Evolutionary conservation across 1,140 invertebrate genomes (phyloP).

Genomic region (Catajapyx aquilonaris): DNA sequence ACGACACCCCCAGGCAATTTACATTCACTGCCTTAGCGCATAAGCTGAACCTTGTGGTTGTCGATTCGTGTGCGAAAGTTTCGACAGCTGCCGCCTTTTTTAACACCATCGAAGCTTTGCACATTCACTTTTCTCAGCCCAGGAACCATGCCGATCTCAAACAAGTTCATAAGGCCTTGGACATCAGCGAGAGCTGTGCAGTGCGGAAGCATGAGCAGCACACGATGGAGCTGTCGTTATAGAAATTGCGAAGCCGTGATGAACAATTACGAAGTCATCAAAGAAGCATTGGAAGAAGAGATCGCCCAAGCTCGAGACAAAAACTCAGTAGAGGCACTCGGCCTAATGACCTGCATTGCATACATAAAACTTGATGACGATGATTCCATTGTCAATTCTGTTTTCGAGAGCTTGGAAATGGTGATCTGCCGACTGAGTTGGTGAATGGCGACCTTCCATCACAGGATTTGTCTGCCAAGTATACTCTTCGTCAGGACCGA

Average conservation of each 20-base stretch:
- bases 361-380: too few relatives aligned
- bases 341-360: slow-evolving; percentile 7
- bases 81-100: slow-evolving; percentile 1
- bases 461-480: too few relatives aligned
- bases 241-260: slow-evolving; percentile 5
- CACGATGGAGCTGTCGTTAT: slow-evolving; percentile 5
- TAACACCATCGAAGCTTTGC: slow-evolving; percentile 6
- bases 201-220: slow-evolving; percentile 4
- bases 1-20: slow-evolving; percentile 1
- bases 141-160: slow-evolving; percentile 3
- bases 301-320: slow-evolving; percentile 5
- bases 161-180: background rate
- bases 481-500: too few relatives aligned
- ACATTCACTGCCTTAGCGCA: slow-evolving; percentile 4
- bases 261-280: slow-evolving; percentile 8
- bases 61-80: slow-evolving; percentile 7
- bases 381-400: too few relatives aligned
- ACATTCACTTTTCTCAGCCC: slow-evolving; percentile 6
- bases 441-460: too few relatives aligned
- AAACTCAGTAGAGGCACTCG: slow-evolving; percentile 3
- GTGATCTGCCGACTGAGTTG: too few relatives aligned
- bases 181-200: slow-evolving; percentile 1
- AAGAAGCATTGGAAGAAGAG: slow-evolving; percentile 6
- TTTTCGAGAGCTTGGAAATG: too few relatives aligned
- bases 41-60: slow-evolving; percentile 4